A percentile compares a stretch with the other conserved stretches of the same genome.
Conservation (phyloP, 2,888 invertebrate species). For the Selenia dentaria region DNA sequence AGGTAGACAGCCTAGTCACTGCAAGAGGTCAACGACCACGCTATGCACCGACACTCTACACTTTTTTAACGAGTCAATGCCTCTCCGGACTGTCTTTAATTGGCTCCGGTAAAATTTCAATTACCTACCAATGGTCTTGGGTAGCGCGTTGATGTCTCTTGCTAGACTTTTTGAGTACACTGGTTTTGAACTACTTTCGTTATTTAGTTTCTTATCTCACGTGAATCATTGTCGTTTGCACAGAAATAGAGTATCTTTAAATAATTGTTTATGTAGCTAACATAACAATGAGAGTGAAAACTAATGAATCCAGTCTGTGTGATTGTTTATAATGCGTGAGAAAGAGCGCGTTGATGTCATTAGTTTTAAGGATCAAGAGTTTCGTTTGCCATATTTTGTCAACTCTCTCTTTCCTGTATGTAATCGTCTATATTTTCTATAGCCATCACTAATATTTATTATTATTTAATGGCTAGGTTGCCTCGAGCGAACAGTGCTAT, state of each 20-base stretch:
- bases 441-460: too few relatives aligned
- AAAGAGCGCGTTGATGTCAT: slow-evolving; percentile 53
- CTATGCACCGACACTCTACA: slow-evolving; percentile 58
- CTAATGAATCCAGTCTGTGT: slow-evolving; percentile 7
- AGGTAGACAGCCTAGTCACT: slow-evolving; percentile 50
- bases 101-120: slow-evolving; percentile 22
- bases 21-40: slow-evolving; percentile 67
- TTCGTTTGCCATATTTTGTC: slow-evolving; percentile 3
- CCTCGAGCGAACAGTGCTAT: slow-evolving; percentile 1
- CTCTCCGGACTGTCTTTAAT: slow-evolving; percentile 43
- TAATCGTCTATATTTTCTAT: too few relatives aligned
- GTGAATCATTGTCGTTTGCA: neutral
- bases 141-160: slow-evolving; percentile 31
- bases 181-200: neutral
- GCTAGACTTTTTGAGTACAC: slow-evolving; percentile 9
- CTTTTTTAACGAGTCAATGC: slow-evolving; percentile 72
- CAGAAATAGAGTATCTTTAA: neutral
- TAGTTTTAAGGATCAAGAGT: slow-evolving; percentile 31
- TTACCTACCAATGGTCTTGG: slow-evolving; percentile 19
- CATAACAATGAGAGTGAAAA: slow-evolving; percentile 14
- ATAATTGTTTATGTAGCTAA: neutral
- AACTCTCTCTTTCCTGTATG: slow-evolving; percentile 21
- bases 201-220: neutral
- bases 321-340: slow-evolving; percentile 18
- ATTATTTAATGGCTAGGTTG: neutral